These are phyloP conservation scores for Myripristis jacobus DNA, from an alignment of 2,797 vertebrate genomes.

Conservation along the genomic window DNA sequence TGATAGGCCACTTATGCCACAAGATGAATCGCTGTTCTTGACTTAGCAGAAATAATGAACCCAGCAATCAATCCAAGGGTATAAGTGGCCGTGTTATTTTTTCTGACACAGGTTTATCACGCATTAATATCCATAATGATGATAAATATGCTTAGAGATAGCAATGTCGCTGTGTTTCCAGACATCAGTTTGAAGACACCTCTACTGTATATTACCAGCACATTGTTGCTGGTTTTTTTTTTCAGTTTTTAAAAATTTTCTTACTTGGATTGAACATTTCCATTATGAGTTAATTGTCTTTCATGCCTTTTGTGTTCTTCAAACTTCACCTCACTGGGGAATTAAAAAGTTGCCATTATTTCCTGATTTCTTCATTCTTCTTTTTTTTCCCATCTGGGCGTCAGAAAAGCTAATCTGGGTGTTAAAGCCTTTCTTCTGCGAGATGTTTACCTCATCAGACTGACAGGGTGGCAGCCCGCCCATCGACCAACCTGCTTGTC, in stretches of 20 bases:
- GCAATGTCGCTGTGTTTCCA: neutral
- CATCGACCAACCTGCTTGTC: slow-evolving; percentile 66
- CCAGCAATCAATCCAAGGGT: neutral
- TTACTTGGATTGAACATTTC: neutral
- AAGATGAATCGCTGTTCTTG: neutral
- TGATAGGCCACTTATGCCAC: neutral
- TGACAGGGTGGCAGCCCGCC: slow-evolving; percentile 63
- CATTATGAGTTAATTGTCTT: neutral
- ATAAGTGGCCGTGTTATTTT: neutral
- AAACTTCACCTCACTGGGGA: neutral
- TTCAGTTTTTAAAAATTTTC: too few species aligned
- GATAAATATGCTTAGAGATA: neutral
- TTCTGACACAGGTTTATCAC: neutral
- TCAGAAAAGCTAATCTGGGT: slow-evolving; percentile 26
- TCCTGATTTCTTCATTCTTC: neutral
- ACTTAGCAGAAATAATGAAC: slow-evolving; percentile 4
- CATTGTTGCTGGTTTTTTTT: neutral
- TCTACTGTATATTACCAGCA: neutral
- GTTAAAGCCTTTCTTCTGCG: slow-evolving; percentile 47
- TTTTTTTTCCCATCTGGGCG: slow-evolving; percentile 4
- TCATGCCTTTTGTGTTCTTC: neutral
- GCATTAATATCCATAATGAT: neutral
- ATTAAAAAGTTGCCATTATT: neutral
- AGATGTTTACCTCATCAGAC: slow-evolving; percentile 63
- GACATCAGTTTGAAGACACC: too few species aligned